Evolutionary conservation across 2,113 vertebrate species (phyloP).

Genomic region (Harpagus bidentatus): DNA sequence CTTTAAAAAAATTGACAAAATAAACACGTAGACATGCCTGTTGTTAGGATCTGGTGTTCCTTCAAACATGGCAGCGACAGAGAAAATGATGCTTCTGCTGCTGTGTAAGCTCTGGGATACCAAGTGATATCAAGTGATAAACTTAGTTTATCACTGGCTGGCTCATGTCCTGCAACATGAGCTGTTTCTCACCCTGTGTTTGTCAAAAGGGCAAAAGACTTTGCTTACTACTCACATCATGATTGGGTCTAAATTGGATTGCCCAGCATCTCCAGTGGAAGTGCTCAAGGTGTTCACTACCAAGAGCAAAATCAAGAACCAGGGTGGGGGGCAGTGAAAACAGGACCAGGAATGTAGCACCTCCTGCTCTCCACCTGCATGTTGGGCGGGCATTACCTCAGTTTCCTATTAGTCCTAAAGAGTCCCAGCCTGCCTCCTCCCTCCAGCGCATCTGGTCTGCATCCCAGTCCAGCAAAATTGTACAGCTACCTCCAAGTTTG

Average conservation of each 20-base stretch:
- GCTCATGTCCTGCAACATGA: neutral
- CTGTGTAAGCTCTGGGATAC: neutral
- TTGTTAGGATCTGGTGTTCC: neutral
- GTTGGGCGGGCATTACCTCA: neutral
- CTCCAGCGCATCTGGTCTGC: neutral
- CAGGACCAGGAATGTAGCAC: neutral
- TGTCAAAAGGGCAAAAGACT: neutral
- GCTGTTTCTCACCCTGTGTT: neutral
- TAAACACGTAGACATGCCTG: neutral
- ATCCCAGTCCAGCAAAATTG: neutral
- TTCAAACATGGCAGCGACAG: neutral
- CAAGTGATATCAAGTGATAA: neutral
- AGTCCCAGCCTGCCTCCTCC: neutral
- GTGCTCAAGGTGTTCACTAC: neutral
- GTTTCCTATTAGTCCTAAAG: neutral
- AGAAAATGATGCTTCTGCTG: neutral
- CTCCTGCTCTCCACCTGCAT: neutral
- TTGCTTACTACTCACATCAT: neutral
- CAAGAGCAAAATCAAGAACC: neutral
- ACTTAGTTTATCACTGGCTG: neutral
- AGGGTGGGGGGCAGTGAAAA: neutral
- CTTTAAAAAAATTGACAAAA: neutral
- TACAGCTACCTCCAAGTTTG: neutral
- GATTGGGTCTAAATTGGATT: neutral
- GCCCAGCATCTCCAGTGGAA: neutral